phyloP scores from a whole-genome alignment of 2,797 vertebrate genomes.

The Pangasius djambal region DNA sequence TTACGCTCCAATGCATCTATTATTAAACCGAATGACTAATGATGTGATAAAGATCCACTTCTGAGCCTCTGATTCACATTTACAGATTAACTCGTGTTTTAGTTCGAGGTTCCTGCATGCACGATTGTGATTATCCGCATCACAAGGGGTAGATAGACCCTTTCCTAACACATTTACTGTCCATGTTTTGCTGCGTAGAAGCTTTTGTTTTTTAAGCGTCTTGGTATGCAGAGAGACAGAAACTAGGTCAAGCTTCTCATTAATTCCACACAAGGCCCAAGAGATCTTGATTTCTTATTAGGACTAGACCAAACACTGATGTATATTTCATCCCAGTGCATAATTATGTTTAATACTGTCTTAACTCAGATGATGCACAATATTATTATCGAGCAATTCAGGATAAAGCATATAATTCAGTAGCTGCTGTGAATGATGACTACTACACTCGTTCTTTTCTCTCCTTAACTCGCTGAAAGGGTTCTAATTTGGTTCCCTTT shows the following conservation, averaged over 20 bases:
- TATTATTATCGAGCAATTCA: background rate
- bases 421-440: background rate
- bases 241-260: slow-evolving; percentile 66
- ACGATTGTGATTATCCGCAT: background rate
- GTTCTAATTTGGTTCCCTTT: background rate
- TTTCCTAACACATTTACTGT: background rate
- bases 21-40: too few relatives aligned
- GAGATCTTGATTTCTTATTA: slow-evolving; percentile 45
- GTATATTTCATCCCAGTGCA: background rate
- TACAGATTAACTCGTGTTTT: background rate
- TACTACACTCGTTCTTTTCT: background rate
- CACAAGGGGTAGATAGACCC: background rate
- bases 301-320: background rate
- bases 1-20: background rate
- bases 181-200: background rate
- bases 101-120: background rate
- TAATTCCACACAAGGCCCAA: slow-evolving; percentile 49
- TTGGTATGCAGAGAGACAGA: slow-evolving; percentile 31
- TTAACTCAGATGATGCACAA: background rate
- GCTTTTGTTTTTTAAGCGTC: background rate
- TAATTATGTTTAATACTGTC: background rate
- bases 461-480: too few relatives aligned
- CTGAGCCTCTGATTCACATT: background rate
- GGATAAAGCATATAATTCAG: background rate
- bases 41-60: background rate